Evolutionary conservation across 2,113 vertebrate species (phyloP).

Genomic region (Ailurus styani): DNA sequence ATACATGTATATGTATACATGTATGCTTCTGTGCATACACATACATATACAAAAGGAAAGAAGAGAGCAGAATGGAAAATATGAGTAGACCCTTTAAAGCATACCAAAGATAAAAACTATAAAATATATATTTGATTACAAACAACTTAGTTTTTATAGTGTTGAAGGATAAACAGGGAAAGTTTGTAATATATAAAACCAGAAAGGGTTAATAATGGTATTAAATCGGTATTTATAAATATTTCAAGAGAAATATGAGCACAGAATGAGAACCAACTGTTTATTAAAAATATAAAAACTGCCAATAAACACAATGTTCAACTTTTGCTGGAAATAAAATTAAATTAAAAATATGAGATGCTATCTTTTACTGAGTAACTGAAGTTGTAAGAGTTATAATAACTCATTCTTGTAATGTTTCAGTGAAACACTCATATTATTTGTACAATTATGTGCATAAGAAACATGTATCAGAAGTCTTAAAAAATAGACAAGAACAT

Average conservation of each 20-base stretch:
- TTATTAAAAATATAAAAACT: background rate
- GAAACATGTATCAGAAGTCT: background rate
- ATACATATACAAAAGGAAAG: background rate
- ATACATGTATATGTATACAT: background rate
- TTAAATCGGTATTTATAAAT: background rate
- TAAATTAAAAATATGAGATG: background rate
- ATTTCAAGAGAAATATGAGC: background rate
- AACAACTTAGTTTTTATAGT: background rate
- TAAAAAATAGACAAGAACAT: background rate
- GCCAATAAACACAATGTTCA: background rate
- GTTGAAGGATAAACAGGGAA: background rate
- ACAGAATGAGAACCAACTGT: background rate
- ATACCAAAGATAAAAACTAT: background rate
- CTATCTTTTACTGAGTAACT: background rate
- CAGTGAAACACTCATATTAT: background rate
- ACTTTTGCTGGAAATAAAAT: background rate
- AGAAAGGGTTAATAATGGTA: background rate
- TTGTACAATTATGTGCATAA: background rate
- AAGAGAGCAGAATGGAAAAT: background rate
- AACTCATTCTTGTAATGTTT: background rate
- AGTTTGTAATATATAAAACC: background rate
- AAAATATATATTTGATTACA: background rate
- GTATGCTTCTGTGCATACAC: background rate
- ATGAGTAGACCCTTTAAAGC: background rate
- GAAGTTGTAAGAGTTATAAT: background rate